These are phyloP conservation scores for Microcebus jonahi DNA, from an alignment of 2,113 vertebrate genomes.

Conservation along the genomic window DNA sequence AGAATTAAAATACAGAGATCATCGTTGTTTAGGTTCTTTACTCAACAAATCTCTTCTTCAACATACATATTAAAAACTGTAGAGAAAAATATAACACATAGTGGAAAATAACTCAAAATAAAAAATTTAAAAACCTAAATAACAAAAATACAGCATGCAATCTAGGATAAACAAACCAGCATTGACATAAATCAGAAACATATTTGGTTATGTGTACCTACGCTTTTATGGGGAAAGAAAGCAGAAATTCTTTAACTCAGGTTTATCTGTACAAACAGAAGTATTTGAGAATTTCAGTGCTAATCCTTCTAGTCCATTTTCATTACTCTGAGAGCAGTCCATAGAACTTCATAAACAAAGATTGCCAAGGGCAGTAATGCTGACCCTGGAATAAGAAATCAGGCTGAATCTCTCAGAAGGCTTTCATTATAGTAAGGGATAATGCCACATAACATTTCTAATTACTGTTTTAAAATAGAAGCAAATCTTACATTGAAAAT, in stretches of 20 bases:
- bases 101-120: neutral
- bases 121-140: neutral
- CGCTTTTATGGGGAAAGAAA: neutral
- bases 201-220: neutral
- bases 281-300: neutral
- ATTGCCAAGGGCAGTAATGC: neutral
- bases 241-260: neutral
- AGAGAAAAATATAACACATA: neutral
- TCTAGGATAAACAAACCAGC: neutral
- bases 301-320: neutral
- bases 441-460: neutral
- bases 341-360: neutral
- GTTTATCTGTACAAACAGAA: neutral
- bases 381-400: neutral
- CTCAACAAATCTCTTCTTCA: neutral
- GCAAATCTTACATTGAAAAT: neutral
- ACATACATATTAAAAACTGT: neutral
- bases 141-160: neutral
- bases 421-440: neutral
- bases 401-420: neutral
- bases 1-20: neutral
- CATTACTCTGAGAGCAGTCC: neutral
- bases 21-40: neutral
- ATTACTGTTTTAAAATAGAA: neutral
- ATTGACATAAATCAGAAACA: neutral